Base-by-base conservation (phyloP, 2,797 vertebrate genomes). In the Dipus sagitta region DNA sequence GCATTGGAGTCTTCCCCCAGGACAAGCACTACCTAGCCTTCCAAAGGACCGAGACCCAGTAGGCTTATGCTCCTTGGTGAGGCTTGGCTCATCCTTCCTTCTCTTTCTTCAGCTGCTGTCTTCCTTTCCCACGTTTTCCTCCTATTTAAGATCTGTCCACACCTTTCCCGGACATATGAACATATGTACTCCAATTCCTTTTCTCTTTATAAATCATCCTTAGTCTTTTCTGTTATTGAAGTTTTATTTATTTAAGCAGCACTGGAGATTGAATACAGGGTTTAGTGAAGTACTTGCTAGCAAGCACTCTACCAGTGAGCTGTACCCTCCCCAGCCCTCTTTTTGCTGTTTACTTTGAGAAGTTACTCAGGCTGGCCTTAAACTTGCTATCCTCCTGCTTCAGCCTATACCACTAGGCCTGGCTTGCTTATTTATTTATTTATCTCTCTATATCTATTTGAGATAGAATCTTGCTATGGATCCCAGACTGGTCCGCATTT, bases 21-120 rank as follows among this genome's bases (percentile, higher is more conserved):
- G 54, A 58, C 54, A 58, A 17, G 54, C 54, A 4, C 52, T 26
- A 11, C 7, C 1, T 6, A 2, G 1, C 10, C 24, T 32, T 32
- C 6, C 1, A 10, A 17, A 64, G 13, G 17, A 1, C 42, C 34
- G 47, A 13, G 4, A 26, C n/a, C 28, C 8, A 71, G 10, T 6
- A 1, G 4, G 34, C 10, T 26, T 71, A 4, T 4, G 6, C 42
- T 26, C 65, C 47, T 8, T 10, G 26, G 18, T 6, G 9, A 0
- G 14, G 6, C 14, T 5, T 11, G 26, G 6, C 5, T 30, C 23
- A 5, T 6, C 17, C 7, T 15, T 21, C 23, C 42, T 13, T 86
- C 32, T 3, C 10, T 28, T 30, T 42, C 32, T 71, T 23, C 6
- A 7, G 12, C 15, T 3, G 12, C 23, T 10, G 0, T 76, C 23